These are phyloP conservation scores for Buphagus erythrorhynchus DNA, from an alignment of 2,797 vertebrate genomes.

Conservation along the genomic window DNA sequence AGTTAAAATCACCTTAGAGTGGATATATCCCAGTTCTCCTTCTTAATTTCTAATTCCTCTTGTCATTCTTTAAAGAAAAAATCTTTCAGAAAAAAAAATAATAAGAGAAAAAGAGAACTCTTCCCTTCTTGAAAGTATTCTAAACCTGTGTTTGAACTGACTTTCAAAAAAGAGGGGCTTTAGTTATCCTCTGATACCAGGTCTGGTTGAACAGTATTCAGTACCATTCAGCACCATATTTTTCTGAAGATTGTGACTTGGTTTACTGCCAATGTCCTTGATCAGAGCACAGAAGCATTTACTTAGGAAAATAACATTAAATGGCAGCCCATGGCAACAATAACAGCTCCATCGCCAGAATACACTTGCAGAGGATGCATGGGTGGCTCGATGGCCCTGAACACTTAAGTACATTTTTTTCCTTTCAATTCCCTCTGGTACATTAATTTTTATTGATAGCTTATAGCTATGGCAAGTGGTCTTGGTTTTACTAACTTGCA, in stretches of 20 bases:
- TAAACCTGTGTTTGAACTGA: not conserved
- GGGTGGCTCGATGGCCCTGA: constrained; percentile 74
- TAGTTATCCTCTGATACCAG: not conserved
- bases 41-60: not conserved
- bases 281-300: constrained; percentile 49
- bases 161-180: not conserved
- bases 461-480: constrained; percentile 76
- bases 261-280: constrained; percentile 62
- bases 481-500: constrained; percentile 80
- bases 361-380: constrained; percentile 41
- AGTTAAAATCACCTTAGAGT: not conserved
- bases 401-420: constrained; percentile 76
- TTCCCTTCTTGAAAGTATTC: not conserved
- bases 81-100: not conserved
- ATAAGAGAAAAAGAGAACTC: not conserved
- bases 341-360: constrained; percentile 7
- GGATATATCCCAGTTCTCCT: not conserved
- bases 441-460: constrained; percentile 83
- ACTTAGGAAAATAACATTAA: constrained; percentile 61
- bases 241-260: constrained; percentile 18
- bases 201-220: constrained; percentile 1
- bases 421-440: constrained; percentile 78
- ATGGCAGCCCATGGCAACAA: constrained; percentile 61
- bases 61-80: not conserved
- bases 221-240: not conserved